Conservation (phyloP, 1,140 invertebrate genomes). For the Dryas iulia region DNA sequence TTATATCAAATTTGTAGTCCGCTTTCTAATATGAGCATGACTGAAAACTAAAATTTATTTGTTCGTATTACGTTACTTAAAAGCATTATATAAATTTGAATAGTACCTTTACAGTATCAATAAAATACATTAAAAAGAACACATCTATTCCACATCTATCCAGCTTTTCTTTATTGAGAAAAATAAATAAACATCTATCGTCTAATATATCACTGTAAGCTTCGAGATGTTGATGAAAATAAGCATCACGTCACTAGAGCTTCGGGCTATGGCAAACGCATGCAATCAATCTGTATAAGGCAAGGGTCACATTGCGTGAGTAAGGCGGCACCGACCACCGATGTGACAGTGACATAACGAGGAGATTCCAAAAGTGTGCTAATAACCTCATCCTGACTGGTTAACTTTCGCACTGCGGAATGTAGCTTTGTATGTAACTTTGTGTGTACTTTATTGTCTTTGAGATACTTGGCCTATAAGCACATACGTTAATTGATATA, state of each 20-base stretch:
- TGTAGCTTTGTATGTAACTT: conserved; percentile 5
- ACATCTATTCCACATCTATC: not conserved
- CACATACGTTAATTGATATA: not conserved
- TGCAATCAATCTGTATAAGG: conserved; percentile 58
- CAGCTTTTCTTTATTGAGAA: not conserved
- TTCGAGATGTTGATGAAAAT: not conserved
- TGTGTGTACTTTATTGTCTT: not conserved
- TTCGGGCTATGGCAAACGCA: conserved; percentile 25
- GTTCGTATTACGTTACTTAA: too few relatives aligned
- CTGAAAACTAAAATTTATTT: too few relatives aligned
- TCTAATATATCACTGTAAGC: not conserved
- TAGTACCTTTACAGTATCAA: too few relatives aligned
- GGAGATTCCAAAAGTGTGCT: conserved; percentile 48
- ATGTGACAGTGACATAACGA: conserved; percentile 42
- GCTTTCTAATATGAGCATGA: too few relatives aligned
- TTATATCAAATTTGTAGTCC: not conserved
- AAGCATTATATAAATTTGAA: too few relatives aligned
- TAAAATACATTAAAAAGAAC: too few relatives aligned
- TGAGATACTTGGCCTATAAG: not conserved
- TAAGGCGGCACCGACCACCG: conserved; percentile 28
- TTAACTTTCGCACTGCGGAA: conserved; percentile 31
- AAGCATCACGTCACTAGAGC: conserved; percentile 6
- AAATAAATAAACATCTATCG: not conserved
- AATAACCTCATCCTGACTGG: conserved; percentile 34
- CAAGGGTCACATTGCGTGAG: conserved; percentile 50